Percentiles rank a stretch among this genome's conserved stretches.
Evolutionary conservation across 2,888 invertebrate genomes (phyloP).

Genomic region (Linnaemya tessellans): DNA sequence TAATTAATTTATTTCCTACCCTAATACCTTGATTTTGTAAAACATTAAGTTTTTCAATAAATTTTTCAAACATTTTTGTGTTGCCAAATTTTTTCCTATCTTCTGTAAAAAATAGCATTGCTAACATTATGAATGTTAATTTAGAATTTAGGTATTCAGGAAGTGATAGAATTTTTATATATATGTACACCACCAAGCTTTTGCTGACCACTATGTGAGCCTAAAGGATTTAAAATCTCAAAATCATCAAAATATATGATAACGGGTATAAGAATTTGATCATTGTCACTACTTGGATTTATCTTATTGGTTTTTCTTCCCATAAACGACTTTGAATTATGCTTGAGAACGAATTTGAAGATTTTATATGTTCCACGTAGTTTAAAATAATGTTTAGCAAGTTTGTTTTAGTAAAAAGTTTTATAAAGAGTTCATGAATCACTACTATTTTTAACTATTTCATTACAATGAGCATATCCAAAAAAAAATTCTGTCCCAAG

Average conservation of each 20-base stretch:
- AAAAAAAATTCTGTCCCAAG: slow-evolving; percentile 1
- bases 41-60: slow-evolving; percentile 21
- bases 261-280: not conserved
- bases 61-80: not conserved
- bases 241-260: slow-evolving; percentile 13
- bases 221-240: slow-evolving; percentile 8
- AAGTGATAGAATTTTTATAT: slow-evolving; percentile 3
- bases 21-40: not conserved
- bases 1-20: not conserved
- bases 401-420: slow-evolving; percentile 14
- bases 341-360: not conserved
- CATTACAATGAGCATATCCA: not conserved
- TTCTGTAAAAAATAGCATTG: too few species aligned
- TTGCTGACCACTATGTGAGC: not conserved
- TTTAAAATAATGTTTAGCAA: slow-evolving; percentile 17
- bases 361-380: not conserved
- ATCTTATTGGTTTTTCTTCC: not conserved
- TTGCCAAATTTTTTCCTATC: too few species aligned
- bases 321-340: not conserved
- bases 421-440: slow-evolving; percentile 1
- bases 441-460: not conserved
- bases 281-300: not conserved
- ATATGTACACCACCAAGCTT: slow-evolving; percentile 1
- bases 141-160: slow-evolving; percentile 6
- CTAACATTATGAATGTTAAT: too few species aligned